These are phyloP conservation scores for Tupaia tana DNA, from an alignment of 2,113 vertebrate genomes.

Conservation along the genomic window DNA sequence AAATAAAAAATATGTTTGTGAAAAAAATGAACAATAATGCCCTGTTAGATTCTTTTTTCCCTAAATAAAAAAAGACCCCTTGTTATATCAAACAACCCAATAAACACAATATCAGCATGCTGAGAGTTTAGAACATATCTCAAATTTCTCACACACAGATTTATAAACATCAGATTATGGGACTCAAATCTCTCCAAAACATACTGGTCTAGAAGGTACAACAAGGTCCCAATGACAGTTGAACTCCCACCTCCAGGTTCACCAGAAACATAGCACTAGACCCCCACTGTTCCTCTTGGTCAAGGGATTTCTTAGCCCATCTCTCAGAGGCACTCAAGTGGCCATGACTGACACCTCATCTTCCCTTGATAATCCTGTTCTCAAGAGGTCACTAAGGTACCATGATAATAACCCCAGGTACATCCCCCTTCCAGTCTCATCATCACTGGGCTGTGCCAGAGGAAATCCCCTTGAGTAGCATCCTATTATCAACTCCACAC, in stretches of 20 bases:
- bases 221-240: not conserved
- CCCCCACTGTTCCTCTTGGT: not conserved
- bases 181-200: not conserved
- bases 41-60: not conserved
- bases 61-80: not conserved
- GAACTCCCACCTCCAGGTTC: not conserved
- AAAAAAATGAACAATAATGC: not conserved
- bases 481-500: not conserved
- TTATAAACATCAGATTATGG: not conserved
- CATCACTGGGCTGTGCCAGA: rapidly evolving
- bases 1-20: too few relatives aligned
- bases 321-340: not conserved
- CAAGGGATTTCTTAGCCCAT: not conserved
- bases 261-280: not conserved
- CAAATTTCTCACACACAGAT: not conserved
- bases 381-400: too few relatives aligned
- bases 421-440: not conserved
- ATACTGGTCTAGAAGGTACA: not conserved
- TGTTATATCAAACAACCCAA: too few relatives aligned
- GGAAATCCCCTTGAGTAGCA: not conserved
- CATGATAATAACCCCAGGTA: not conserved
- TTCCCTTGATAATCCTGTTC: not conserved
- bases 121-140: not conserved
- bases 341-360: too few relatives aligned
- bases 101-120: not conserved